Percentiles rank a stretch among this genome's conserved stretches.
Evolutionary conservation across 1,140 invertebrate genomes (phyloP).

Genomic region (Leptinotarsa lineolata): DNA sequence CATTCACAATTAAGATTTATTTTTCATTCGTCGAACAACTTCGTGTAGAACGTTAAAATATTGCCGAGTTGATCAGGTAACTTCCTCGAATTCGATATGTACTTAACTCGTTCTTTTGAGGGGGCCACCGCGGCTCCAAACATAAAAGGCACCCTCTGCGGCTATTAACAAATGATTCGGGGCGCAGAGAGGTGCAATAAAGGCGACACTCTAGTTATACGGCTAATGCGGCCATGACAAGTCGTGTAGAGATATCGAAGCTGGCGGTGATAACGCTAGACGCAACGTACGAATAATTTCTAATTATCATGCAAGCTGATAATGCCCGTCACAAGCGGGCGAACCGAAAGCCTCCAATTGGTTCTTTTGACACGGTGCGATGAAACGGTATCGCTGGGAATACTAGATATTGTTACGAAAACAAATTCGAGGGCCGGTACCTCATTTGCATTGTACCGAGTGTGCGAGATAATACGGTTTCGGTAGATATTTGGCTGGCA

Average conservation of each 20-base stretch:
- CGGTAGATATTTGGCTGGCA: no score
- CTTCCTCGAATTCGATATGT: no score
- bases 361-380: conserved; percentile 5
- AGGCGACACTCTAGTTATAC: background rate
- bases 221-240: background rate
- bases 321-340: background rate
- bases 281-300: conserved; percentile 8
- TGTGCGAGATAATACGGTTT: no score
- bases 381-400: background rate
- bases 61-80: no score
- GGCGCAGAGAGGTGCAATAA: background rate
- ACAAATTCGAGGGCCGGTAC: background rate
- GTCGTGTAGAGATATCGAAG: conserved; percentile 5
- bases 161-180: no score
- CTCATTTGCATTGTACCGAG: background rate
- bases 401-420: background rate
- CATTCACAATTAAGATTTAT: no score
- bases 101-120: no score
- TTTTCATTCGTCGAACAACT: no score
- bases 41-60: no score
- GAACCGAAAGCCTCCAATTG: background rate
- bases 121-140: no score
- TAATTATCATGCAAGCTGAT: conserved; percentile 6
- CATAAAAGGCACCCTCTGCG: no score
- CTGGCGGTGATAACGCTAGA: conserved; percentile 1